phyloP scores from a whole-genome alignment of 2,888 invertebrate species.

The Suillia variegata region DNA sequence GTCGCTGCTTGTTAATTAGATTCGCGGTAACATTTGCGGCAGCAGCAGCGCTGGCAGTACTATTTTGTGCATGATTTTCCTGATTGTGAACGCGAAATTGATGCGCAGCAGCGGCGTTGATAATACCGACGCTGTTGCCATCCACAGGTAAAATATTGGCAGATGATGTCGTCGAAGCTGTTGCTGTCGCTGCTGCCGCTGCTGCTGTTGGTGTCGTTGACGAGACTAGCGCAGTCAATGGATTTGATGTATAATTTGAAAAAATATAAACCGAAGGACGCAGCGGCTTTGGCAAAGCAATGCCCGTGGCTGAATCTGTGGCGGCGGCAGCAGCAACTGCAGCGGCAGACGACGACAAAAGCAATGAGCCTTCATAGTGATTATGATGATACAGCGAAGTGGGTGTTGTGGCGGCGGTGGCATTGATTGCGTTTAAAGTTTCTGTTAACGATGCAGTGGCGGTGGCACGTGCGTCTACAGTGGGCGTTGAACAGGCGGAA shows the following conservation, averaged over 20 bases:
- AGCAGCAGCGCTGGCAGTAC: slow-evolving; percentile 8
- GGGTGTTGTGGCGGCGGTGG: slow-evolving; percentile 7
- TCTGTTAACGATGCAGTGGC: not conserved
- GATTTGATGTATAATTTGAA: slow-evolving; percentile 54
- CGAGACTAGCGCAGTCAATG: slow-evolving; percentile 28
- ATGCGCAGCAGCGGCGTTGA: too few relatives aligned
- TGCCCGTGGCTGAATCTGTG: slow-evolving; percentile 23
- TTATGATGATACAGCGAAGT: too few relatives aligned
- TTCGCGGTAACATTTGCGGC: slow-evolving; percentile 29
- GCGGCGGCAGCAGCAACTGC: slow-evolving; percentile 19
- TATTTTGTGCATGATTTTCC: slow-evolving; percentile 41
- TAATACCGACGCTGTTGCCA: too few relatives aligned
- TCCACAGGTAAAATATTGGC: too few relatives aligned
- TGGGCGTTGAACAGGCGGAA: not conserved
- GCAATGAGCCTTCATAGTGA: slow-evolving; percentile 32
- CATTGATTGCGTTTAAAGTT: not conserved
- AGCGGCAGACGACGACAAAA: slow-evolving; percentile 29
- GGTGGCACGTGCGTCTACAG: not conserved
- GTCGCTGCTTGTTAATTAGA: too few relatives aligned
- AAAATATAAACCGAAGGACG: slow-evolving; percentile 58
- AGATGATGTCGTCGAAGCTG: too few relatives aligned
- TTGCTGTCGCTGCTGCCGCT: slow-evolving; percentile 20
- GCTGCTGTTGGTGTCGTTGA: slow-evolving; percentile 8
- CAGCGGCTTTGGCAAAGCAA: slow-evolving; percentile 47
- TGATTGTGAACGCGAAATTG: slow-evolving; percentile 46